Evolutionary conservation across 1,140 invertebrate species (phyloP).

Genomic region (Danaus melanippus): DNA sequence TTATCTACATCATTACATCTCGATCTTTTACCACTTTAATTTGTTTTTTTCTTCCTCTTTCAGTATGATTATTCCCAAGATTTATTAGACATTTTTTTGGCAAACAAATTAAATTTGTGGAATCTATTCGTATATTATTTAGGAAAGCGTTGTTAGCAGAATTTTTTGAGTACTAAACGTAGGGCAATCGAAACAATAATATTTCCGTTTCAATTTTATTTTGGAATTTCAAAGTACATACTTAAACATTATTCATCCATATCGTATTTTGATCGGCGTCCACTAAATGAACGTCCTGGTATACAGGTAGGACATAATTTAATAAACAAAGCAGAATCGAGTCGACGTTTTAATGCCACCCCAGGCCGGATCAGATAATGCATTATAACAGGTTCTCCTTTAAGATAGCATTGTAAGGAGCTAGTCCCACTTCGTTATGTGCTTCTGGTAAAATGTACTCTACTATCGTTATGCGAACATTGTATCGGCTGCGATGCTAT

Average conservation of each 20-base stretch:
- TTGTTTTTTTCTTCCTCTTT: slow-evolving; percentile 49
- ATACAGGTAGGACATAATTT: slow-evolving; percentile 69
- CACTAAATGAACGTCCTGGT: slow-evolving; percentile 65
- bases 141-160: too few relatives aligned
- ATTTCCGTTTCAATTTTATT: too few relatives aligned
- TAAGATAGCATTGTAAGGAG: slow-evolving; percentile 64
- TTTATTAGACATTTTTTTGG: too few relatives aligned
- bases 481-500: slow-evolving; percentile 44
- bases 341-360: slow-evolving; percentile 68
- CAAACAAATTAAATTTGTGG: too few relatives aligned
- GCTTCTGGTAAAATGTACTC: slow-evolving; percentile 46
- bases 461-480: slow-evolving; percentile 53
- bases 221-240: too few relatives aligned
- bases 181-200: too few relatives aligned
- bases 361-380: slow-evolving; percentile 65
- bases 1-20: slow-evolving; percentile 71
- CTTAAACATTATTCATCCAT: slow-evolving; percentile 53
- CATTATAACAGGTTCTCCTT: slow-evolving; percentile 61
- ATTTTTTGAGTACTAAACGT: too few relatives aligned
- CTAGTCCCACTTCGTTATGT: slow-evolving; percentile 58
- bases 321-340: slow-evolving; percentile 68
- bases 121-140: too few relatives aligned
- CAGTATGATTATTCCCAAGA: slow-evolving; percentile 14
- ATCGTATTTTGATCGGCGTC: slow-evolving; percentile 62
- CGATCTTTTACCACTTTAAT: slow-evolving; percentile 59